Evolutionary conservation across 2,797 vertebrate species (phyloP), one percentile per base, ranked within the genome.

Genomic region (Anomalospiza imberbis): DNA sequence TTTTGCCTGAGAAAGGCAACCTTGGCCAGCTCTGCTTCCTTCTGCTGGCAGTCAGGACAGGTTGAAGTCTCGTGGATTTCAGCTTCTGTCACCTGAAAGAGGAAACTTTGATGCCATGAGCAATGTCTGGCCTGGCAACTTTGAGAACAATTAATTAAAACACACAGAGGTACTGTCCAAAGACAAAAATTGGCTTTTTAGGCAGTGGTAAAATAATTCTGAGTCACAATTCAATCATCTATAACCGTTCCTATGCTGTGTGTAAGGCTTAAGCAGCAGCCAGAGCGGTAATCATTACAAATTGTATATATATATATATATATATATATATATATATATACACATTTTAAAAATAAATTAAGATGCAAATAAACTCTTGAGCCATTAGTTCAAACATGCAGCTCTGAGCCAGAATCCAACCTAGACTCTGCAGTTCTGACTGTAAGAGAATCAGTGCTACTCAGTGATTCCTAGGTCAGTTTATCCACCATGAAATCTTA

Each of bases 11-110:
- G 86, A 83, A 97, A 97, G 25, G 86, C 12, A 42, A 51, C 36
- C 58, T 60, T n/a, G n/a, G 96, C 95, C 51, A 97, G 61, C 88
- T 97, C 93, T 60, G 86, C 91, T 14, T 28, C 29, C 89, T 94
- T 91, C 84, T 96, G 60, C 83, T 31, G 83, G 78, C 96, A 97
- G 4, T 68, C 86, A 74, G 92, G 88, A 61, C 96, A 97, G 2
- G 7, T 38, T 12, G 82, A 93, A 12, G 66, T 12, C 36, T 90
- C 47, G 0, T 97, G 97, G 26, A 97, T 63, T 62, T 90, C 57
- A 51, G 68, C 26, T 75, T 85, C 84, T 67, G 36, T 58, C 73
- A 96, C 91, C 97, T 97, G 88, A 21, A 77, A 68, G n/a, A 84
- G 21, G 34, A 93, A 45, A 82, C 10, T 55, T 45, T 8, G 85